phyloP scores from a whole-genome alignment of 92 coral and sea anemone species.

The Siderastrea siderea region DNA sequence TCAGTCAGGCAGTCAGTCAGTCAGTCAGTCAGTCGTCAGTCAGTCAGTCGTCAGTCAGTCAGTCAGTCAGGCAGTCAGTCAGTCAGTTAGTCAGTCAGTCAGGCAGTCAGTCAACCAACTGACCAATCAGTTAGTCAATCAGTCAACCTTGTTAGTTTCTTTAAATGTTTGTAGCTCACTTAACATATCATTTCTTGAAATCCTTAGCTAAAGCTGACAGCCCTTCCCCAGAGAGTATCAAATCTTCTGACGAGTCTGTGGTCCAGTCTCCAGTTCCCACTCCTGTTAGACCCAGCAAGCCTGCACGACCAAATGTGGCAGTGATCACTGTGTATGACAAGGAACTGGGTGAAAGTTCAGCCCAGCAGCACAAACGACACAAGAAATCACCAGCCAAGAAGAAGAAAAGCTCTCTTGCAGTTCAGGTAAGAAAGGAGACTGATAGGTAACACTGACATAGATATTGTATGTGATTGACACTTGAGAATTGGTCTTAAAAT shows the following conservation, averaged over 20 bases:
- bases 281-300: constrained; percentile 39
- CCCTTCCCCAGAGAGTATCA: constrained; percentile 8
- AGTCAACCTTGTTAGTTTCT: neutral
- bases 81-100: too few relatives aligned
- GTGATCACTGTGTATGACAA: constrained; percentile 84
- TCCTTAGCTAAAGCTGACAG: constrained; percentile 19
- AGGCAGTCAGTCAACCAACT: too few relatives aligned
- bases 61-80: too few relatives aligned
- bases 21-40: too few relatives aligned
- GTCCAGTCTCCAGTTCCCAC: constrained; percentile 39
- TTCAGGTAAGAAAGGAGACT: constrained; percentile 69
- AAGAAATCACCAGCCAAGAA: constrained; percentile 64
- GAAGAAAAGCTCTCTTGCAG: constrained; percentile 56
- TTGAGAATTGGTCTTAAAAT: neutral
- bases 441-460: neutral
- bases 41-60: too few relatives aligned
- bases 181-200: neutral
- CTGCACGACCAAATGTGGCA: constrained; percentile 88
- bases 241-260: constrained; percentile 11
- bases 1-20: too few relatives aligned
- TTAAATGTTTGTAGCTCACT: neutral
- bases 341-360: constrained; percentile 66
- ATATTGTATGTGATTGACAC: neutral
- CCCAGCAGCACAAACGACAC: constrained; percentile 42
- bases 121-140: too few relatives aligned